Base-by-base conservation (phyloP, 2,797 vertebrate genomes). In the Lagorchestes hirsutus region DNA sequence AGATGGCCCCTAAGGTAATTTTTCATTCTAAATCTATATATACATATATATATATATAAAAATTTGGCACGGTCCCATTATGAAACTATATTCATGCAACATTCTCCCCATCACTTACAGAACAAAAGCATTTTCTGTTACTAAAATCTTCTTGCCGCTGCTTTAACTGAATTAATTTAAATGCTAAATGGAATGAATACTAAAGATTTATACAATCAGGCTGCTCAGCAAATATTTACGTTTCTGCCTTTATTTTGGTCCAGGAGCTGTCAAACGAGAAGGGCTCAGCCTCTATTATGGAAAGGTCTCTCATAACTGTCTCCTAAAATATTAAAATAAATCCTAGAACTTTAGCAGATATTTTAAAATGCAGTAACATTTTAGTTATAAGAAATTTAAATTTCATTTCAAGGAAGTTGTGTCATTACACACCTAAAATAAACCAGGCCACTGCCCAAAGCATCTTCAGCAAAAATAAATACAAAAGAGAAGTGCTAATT, bases 401-500 rank as follows among this genome's bases (percentile, higher is more conserved):
- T 96, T 90, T 95, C 94, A 55, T 95, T 97, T 97, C 57, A 55
- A 95, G 82, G 34, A 96, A 94, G 93, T 50, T 24, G 95, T 94
- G 92, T 67, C 5, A 87, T 11, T 46, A 50, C 24, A 24, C 22
- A 87, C 22, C 90, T 95, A 94, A 92, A 93, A 93, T 95, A 97
- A 97, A 91, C 54, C 91, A 97, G 55, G 94, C 82, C 97, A 94
- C 62, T 95, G 92, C 87, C 55, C 54, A 96, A 96, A 97, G 93
- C 50, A 93, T 94, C 34, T 94, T 96, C 94, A 94, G 95, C 93
- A 97, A 96, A 97, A 96, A 96, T 97, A 96, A 97, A 94, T 96
- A 93, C 82, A 96, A 27, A 82, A 14, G 95, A 97, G 97, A 98
- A 96, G 96, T 97, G 96, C 90, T 96, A 97, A 95, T 97, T 98